Base-by-base conservation (phyloP, 2,113 vertebrate species). In the Morone saxatilis region DNA sequence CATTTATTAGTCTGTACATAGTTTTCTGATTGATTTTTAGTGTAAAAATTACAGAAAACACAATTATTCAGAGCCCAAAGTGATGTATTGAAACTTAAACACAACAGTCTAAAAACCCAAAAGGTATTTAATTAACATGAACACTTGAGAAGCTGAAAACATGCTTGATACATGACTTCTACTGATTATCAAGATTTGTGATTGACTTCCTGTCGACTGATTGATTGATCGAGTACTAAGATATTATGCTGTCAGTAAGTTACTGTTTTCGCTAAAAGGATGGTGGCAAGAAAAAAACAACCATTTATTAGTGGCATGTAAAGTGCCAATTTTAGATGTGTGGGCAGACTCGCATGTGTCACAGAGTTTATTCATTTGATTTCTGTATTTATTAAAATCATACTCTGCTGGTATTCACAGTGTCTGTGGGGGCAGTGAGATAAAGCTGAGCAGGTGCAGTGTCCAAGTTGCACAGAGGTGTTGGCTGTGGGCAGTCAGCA, bases 391-490 rank as follows among this genome's bases (percentile, higher is more conserved):
- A 79, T 76, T 63, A 75, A 81, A 88, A 63, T 71, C 54, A 6
- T 73, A 22, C 80, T 89, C 70, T 86, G 25, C 77, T 76, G 83
- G 41, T 88, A 78, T 86, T 86, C 72, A 75, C 86, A 88, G 88
- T 60, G 66, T 78, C 17, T 88, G 86, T 83, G 81, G 88, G 83
- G 54, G 74, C 81, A 45, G 76, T 57, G 80, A 84, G 78, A 84
- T 86, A 72, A 87, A 80, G 76, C 70, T 20, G 74, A 81, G 83
- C 78, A 82, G 86, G 91, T 82, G 81, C 81, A 31, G 85, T 67
- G 73, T 88, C 72, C 54, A 81, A 83, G 79, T 85, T 86, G 6
- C 88, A 43, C 76, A 78, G 78, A 86, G 85, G 91, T 85, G 91
- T 90, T 72, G 82, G 88, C 75, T 85, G 80, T 85, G 83, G 65